Percentiles rank a stretch among this genome's conserved stretches.
These are phyloP conservation scores for Pollimyrus isidori DNA, from an alignment of 2,113 vertebrate genomes.

Conservation along the genomic window DNA sequence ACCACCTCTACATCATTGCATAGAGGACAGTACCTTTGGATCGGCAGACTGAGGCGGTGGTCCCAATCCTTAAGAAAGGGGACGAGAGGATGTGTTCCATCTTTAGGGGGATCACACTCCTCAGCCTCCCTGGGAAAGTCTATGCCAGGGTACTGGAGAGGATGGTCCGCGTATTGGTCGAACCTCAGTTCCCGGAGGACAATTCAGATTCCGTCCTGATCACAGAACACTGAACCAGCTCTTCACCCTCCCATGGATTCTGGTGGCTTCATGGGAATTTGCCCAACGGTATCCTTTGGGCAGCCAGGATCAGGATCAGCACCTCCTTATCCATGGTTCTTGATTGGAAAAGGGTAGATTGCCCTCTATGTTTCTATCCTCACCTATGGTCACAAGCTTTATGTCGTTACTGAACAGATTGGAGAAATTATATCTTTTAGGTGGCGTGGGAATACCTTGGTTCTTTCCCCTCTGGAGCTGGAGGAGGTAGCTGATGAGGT, in stretches of 20 bases:
- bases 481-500: not conserved
- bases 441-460: not conserved
- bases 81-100: not conserved
- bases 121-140: not conserved
- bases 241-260: not conserved
- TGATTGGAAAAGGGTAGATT: not conserved
- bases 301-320: not conserved
- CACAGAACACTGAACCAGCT: not conserved
- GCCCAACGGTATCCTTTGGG: not conserved
- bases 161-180: not conserved
- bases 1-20: not conserved
- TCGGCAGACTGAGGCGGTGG: not conserved
- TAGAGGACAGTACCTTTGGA: not conserved
- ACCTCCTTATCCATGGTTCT: not conserved
- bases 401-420: not conserved
- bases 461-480: not conserved
- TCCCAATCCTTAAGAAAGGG: not conserved
- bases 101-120: not conserved
- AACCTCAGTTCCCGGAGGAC: not conserved
- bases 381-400: not conserved
- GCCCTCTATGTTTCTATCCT: not conserved
- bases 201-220: not conserved
- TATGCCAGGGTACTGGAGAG: not conserved
- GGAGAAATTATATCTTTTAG: not conserved
- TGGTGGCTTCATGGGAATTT: not conserved